These are phyloP conservation scores for Torymus tubicola DNA, from an alignment of 2,888 invertebrate genomes.

Conservation along the genomic window DNA sequence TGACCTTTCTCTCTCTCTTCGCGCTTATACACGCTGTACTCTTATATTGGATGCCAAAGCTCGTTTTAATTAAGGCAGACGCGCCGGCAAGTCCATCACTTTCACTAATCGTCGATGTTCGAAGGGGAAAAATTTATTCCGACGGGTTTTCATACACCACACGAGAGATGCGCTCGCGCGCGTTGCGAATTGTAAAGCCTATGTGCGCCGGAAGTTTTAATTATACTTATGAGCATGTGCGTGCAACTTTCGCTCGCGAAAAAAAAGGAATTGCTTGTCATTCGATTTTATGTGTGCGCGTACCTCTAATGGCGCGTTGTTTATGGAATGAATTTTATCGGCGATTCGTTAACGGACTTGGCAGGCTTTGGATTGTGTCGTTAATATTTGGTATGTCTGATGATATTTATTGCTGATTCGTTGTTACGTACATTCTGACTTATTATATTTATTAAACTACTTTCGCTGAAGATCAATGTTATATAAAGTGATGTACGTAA, in stretches of 20 bases:
- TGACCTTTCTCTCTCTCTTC: background rate
- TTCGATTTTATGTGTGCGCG: background rate
- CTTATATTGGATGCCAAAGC: background rate
- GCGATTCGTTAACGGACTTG: background rate
- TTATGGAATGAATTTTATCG: conserved; percentile 2
- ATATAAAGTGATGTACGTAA: no score
- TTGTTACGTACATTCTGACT: no score
- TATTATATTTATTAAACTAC: no score
- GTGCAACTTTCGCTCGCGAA: conserved; percentile 41
- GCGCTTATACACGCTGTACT: no score
- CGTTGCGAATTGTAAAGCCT: conserved; percentile 1
- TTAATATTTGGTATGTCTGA: background rate
- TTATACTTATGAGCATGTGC: conserved; percentile 20
- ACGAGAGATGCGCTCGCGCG: background rate
- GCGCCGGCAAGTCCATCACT: conserved; percentile 7
- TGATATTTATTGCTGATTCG: no score
- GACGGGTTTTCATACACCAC: conserved; percentile 30
- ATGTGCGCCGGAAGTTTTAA: conserved; percentile 40
- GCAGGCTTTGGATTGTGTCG: background rate
- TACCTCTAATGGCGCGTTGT: background rate
- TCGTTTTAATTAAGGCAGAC: conserved; percentile 22
- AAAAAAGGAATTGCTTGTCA: background rate
- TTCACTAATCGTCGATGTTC: conserved; percentile 39
- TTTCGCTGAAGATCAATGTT: no score
- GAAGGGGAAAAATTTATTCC: conserved; percentile 29